Evolutionary conservation across 1,140 invertebrate species (phyloP), one percentile per base, ranked within the genome.

Genomic region (Hermatobates lingyangjiaoensis): DNA sequence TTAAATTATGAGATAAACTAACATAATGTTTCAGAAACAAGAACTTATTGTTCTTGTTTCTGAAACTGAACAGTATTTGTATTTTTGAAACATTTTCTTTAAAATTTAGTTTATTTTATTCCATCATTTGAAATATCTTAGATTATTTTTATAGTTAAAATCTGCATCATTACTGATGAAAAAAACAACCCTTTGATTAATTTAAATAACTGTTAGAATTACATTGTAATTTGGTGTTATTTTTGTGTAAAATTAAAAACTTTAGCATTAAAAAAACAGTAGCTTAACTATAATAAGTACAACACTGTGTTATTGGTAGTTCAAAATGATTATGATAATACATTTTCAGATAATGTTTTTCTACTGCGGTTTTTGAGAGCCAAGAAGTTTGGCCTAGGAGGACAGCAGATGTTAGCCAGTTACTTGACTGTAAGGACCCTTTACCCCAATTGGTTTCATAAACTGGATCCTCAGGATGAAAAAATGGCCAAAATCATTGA

Each of bases 311-410:
- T 23, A 24, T 12, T 50, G 23, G 12, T 7, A 4, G 4, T 45
- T 34, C 14, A n/a, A 10, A 15, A n/a, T n/a, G 24, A 10, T 27
- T 40, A 18, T 18, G n/a, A n/a, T n/a, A n/a, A n/a, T 28, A 27
- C 0, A 15, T 21, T 64, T 64, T 18, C 63, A 86, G 86, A 89
- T 70, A 66, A 72, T 5, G 72, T 67, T 60, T 90, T 83, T 64
- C 66, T 90, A 24, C 66, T 89, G 30, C 70, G 80, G 56, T 90
- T 87, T 64, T 65, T 89, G n/a, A 72, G 86, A 18, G 74, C 76
- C 21, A 83, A 86, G 63, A 89, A 90, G 60, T 89, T 83, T 64
- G 76, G 89, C 1, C 78, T 80, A 1, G 77, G 83, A 69, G 79
- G 86, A 1, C 78, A 87, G 60, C 79, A 85, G 57, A 79, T 84